phyloP scores from a whole-genome alignment of 1,140 invertebrate genomes.

The Pogonomyrmex californicus region DNA sequence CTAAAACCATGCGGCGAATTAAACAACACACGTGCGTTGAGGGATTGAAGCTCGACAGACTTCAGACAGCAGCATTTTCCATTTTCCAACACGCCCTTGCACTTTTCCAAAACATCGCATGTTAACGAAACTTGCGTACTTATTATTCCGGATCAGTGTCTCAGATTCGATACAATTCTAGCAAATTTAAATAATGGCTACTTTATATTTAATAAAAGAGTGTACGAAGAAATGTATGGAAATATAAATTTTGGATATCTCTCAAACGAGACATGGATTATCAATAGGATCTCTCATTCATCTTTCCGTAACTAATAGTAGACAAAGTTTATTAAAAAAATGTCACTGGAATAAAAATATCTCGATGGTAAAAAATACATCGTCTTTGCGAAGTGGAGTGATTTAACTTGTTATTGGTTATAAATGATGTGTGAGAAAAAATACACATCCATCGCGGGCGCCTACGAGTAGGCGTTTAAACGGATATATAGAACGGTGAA shows the following conservation, averaged over 20 bases:
- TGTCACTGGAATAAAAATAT: conserved; percentile 49
- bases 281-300: neutral
- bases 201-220: neutral
- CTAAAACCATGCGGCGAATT: conserved; percentile 64
- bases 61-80: conserved; percentile 19
- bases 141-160: conserved; percentile 2
- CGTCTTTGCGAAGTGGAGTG: conserved; percentile 2
- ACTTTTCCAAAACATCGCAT: conserved; percentile 3
- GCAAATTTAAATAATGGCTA: neutral
- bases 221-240: neutral
- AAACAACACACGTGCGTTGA: conserved; percentile 27
- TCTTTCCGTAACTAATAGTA: conserved; percentile 23
- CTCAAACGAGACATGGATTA: neutral
- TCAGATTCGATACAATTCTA: neutral
- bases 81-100: neutral
- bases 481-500: neutral
- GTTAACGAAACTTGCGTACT: neutral
- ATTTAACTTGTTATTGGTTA: conserved; percentile 30
- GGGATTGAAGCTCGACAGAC: conserved; percentile 22
- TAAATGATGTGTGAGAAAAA: conserved; percentile 40
- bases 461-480: neutral
- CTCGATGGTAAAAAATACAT: conserved; percentile 21
- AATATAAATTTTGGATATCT: neutral
- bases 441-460: conserved; percentile 29
- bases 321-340: conserved; percentile 19